Conservation (phyloP, 2,888 invertebrate genomes). For the Catocala nupta region DNA sequence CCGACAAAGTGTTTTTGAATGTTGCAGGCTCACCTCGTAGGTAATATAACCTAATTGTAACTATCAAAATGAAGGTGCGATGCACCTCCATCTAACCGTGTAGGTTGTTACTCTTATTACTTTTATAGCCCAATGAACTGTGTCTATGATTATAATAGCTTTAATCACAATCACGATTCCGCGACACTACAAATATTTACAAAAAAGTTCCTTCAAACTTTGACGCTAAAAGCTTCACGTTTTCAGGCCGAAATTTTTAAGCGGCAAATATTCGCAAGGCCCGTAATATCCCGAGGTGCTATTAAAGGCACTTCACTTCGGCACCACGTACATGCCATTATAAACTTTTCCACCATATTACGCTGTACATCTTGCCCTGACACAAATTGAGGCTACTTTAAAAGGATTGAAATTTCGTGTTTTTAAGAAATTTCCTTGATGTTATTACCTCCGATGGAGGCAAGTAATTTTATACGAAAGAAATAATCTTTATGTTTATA, state of each 20-base stretch:
- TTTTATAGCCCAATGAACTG: too few species aligned
- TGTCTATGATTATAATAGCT: not conserved
- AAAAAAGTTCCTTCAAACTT: conserved; percentile 32
- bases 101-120: too few species aligned
- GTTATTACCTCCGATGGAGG: too few species aligned
- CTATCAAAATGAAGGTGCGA: too few species aligned
- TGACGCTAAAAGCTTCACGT: conserved; percentile 35
- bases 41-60: too few species aligned
- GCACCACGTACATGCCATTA: conserved; percentile 70
- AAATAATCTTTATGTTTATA: too few species aligned
- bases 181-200: conserved; percentile 28
- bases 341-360: conserved; percentile 68
- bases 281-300: conserved; percentile 50
- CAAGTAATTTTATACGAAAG: too few species aligned
- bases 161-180: conserved; percentile 3
- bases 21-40: too few species aligned
- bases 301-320: conserved; percentile 64
- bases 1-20: too few species aligned
- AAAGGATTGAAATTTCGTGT: conserved; percentile 36
- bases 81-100: too few species aligned
- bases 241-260: conserved; percentile 41
- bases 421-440: conserved; percentile 4
- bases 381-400: conserved; percentile 49
- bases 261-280: conserved; percentile 45
- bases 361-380: conserved; percentile 55